These are phyloP conservation scores for Brachyhypopomus gauderio DNA, from an alignment of 2,113 vertebrate genomes.

Conservation along the genomic window DNA sequence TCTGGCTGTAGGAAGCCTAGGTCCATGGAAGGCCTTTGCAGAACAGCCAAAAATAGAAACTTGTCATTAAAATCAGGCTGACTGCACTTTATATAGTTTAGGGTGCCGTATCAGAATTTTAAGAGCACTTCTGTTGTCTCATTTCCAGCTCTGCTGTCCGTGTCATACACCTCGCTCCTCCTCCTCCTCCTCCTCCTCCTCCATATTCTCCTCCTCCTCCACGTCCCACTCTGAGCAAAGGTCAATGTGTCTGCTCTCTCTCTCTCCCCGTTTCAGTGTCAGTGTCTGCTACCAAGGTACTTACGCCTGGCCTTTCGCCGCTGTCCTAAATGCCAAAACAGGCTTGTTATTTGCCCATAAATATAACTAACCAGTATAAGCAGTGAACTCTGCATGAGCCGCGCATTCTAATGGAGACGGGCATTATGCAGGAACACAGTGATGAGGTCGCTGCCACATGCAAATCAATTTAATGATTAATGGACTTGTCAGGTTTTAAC, in stretches of 20 bases:
- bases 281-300: conserved; percentile 39
- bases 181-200: background rate
- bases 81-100: conserved; percentile 17
- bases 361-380: conserved; percentile 31
- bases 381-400: background rate
- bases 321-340: conserved; percentile 52
- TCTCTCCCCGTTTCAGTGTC: conserved; percentile 36
- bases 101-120: conserved; percentile 38
- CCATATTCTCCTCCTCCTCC: conserved; percentile 4
- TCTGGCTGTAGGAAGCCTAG: background rate
- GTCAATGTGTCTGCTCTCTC: conserved; percentile 51
- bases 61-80: background rate
- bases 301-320: conserved; percentile 50
- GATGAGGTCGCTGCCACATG: conserved; percentile 32
- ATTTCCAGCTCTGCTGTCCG: conserved; percentile 12
- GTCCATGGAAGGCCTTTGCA: conserved; percentile 28
- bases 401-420: conserved; percentile 1
- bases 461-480: conserved; percentile 33
- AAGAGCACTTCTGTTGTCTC: conserved; percentile 26
- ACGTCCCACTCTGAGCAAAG: conserved; percentile 43
- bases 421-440: background rate
- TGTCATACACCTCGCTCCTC: no score
- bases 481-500: conserved; percentile 43
- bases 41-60: conserved; percentile 20
- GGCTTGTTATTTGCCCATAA: conserved; percentile 42